phyloP scores from a whole-genome alignment of 2,888 invertebrate species.

The Amphipoea lucens region DNA sequence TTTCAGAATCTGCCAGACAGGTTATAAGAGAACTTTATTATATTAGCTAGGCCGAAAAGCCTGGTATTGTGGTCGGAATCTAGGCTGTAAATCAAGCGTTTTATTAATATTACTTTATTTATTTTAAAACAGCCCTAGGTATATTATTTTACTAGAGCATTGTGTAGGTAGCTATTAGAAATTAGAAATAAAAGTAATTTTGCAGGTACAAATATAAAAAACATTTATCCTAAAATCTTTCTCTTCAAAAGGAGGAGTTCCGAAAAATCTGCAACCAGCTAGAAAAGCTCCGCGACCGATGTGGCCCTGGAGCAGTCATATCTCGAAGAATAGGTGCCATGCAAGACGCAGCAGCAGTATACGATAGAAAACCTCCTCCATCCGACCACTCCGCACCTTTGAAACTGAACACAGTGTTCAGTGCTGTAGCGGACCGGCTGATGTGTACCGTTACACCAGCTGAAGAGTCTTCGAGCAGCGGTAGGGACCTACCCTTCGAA shows the following conservation, averaged over 20 bases:
- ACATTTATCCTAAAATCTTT: conserved; percentile 26
- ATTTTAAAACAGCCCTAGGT: conserved; percentile 5
- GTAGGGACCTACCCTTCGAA: conserved; percentile 86
- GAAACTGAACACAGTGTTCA: conserved; percentile 89
- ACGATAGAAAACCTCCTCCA: conserved; percentile 89
- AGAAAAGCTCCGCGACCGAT: conserved; percentile 94
- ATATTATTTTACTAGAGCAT: neutral
- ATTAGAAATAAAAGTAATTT: neutral
- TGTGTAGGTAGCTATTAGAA: neutral
- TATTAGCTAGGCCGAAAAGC: conserved; percentile 21
- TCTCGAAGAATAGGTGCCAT: conserved; percentile 94
- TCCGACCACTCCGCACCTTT: conserved; percentile 87
- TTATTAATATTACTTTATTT: neutral
- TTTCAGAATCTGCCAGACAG: conserved; percentile 36
- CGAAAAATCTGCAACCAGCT: conserved; percentile 94
- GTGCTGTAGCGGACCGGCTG: conserved; percentile 88
- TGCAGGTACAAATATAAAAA: neutral
- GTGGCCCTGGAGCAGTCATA: conserved; percentile 93
- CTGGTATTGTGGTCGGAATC: conserved; percentile 14
- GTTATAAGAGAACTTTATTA: conserved; percentile 44
- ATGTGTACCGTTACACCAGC: conserved; percentile 89
- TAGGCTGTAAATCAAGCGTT: conserved; percentile 20
- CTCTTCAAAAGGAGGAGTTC: conserved; percentile 93
- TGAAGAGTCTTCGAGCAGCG: conserved; percentile 88
- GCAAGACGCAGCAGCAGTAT: conserved; percentile 93